Evolutionary conservation across 2,797 vertebrate species (phyloP).

Genomic region (Sparidentex hasta): DNA sequence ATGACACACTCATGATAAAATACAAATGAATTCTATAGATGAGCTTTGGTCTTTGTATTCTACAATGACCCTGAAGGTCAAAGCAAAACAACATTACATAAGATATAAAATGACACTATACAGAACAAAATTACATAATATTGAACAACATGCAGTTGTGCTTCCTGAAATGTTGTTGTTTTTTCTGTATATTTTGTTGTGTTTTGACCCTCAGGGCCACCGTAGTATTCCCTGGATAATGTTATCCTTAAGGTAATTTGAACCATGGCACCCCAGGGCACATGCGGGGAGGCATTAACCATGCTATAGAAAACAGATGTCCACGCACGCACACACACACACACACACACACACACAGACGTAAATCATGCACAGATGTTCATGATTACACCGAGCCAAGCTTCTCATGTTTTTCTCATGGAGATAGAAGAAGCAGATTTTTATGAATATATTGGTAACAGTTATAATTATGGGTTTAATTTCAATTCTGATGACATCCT

Average conservation of each 20-base stretch:
- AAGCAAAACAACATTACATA: no score
- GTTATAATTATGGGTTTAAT: slow-evolving; percentile 19
- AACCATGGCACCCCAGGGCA: slow-evolving; percentile 67
- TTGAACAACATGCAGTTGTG: no score
- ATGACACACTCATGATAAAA: slow-evolving; percentile 3
- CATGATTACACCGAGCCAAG: slow-evolving; percentile 32
- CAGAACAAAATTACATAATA: no score
- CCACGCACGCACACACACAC: slow-evolving; percentile 30
- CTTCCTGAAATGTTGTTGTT: no score
- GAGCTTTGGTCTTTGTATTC: neutral
- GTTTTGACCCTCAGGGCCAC: no score
- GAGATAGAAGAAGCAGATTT: slow-evolving; percentile 36
- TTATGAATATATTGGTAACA: slow-evolving; percentile 8
- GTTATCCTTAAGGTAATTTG: slow-evolving; percentile 67
- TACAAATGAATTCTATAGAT: slow-evolving; percentile 2
- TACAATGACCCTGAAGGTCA: no score
- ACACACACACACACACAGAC: slow-evolving; percentile 28
- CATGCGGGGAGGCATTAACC: slow-evolving; percentile 57
- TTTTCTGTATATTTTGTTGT: no score
- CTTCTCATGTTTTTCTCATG: slow-evolving; percentile 42
- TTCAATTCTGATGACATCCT: neutral
- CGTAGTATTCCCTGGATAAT: slow-evolving; percentile 23
- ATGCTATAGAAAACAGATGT: slow-evolving; percentile 80
- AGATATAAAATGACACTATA: no score
- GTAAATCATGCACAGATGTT: slow-evolving; percentile 61